These are phyloP conservation scores for Pardalotus punctatus DNA, from an alignment of 2,113 vertebrate genomes.

Conservation along the genomic window DNA sequence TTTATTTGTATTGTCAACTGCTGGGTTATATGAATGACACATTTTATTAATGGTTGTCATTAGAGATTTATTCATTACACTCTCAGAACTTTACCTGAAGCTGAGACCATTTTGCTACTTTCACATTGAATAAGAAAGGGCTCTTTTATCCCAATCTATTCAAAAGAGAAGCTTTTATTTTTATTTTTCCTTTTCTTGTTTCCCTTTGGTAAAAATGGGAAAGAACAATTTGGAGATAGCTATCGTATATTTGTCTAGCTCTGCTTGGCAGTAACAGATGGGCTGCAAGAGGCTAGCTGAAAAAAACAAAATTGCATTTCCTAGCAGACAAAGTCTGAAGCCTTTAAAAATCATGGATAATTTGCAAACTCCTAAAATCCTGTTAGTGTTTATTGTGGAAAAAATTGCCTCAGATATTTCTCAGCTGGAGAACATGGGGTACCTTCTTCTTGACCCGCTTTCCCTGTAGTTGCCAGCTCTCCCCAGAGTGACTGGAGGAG, in stretches of 20 bases:
- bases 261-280: neutral
- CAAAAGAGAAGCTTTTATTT: neutral
- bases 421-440: constrained; percentile 2
- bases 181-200: neutral
- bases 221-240: neutral
- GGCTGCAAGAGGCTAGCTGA: neutral
- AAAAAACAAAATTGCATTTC: constrained; percentile 9
- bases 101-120: neutral
- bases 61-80: neutral
- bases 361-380: neutral
- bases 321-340: neutral
- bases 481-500: neutral
- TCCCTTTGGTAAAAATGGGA: neutral
- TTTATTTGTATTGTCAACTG: neutral
- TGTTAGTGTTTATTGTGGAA: neutral
- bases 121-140: neutral
- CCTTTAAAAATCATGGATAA: neutral
- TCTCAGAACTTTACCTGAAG: neutral
- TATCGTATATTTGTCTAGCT: neutral
- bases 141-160: neutral
- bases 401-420: neutral
- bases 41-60: neutral
- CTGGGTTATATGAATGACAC: neutral
- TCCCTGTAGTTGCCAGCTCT: neutral
- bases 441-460: neutral